phyloP scores from a whole-genome alignment of 2,888 invertebrate species.

The Orthonevra nobilis region DNA sequence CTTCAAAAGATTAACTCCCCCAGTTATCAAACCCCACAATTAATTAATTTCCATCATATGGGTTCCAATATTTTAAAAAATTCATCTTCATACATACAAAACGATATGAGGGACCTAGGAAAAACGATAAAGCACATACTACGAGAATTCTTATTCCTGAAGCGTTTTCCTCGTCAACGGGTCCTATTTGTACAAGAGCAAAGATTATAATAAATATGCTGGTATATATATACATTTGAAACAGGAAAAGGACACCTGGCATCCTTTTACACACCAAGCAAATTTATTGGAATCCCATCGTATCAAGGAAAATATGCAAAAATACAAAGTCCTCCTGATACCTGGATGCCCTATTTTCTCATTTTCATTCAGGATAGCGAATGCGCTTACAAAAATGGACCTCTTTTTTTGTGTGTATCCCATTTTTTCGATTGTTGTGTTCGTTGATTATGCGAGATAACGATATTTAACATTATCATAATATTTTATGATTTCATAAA shows the following conservation, averaged over 20 bases:
- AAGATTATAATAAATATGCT: no score
- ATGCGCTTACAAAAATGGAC: constrained; percentile 44
- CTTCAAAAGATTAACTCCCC: no score
- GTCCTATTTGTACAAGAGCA: constrained; percentile 16
- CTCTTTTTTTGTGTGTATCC: constrained; percentile 24
- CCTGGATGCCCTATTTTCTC: constrained; percentile 12
- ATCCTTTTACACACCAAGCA: constrained; percentile 2
- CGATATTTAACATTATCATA: constrained; percentile 57
- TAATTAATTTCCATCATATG: no score
- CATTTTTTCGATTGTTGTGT: neutral
- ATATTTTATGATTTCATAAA: constrained; percentile 62
- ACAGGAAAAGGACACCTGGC: constrained; percentile 24
- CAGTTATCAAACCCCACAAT: no score
- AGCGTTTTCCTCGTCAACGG: neutral
- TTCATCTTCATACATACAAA: no score
- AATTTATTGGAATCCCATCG: constrained; percentile 42
- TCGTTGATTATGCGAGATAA: constrained; percentile 50
- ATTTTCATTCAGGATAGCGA: constrained; percentile 41
- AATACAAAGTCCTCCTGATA: constrained; percentile 17
- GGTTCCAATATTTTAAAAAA: no score
- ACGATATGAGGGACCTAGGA: no score
- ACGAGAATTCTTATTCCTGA: no score
- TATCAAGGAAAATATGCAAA: neutral
- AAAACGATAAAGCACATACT: no score
- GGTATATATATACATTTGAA: constrained; percentile 2